Percentiles rank a stretch among this genome's conserved stretches.
Evolutionary conservation across 2,888 invertebrate species (phyloP).

Genomic region (Caenorhabditis parvicauda): DNA sequence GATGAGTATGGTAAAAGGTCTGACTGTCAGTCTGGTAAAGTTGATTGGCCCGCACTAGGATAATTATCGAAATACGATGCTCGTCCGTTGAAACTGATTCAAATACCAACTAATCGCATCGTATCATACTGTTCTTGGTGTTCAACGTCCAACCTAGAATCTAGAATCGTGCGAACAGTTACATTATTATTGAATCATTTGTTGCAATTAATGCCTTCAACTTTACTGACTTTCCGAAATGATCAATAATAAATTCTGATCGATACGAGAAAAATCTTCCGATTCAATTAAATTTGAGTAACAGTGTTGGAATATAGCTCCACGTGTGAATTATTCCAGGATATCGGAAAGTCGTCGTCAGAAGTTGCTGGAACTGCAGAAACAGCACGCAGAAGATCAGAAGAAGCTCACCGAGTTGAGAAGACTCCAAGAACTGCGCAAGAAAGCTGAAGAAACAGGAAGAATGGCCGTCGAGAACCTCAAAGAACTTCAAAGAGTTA

Average conservation of each 20-base stretch:
- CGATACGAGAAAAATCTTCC: not conserved
- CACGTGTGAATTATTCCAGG: slow-evolving; percentile 10
- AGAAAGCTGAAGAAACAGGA: slow-evolving; percentile 15
- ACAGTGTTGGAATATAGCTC: too few species aligned
- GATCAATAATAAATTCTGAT: too few species aligned
- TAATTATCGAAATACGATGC: too few species aligned
- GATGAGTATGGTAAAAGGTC: slow-evolving; percentile 24
- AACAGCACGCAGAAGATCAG: slow-evolving; percentile 24
- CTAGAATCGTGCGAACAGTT: too few species aligned
- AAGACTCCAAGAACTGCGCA: slow-evolving; percentile 22
- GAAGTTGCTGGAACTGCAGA: slow-evolving; percentile 35
- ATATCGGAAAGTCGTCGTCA: slow-evolving; percentile 39
- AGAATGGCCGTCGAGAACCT: slow-evolving; percentile 31
- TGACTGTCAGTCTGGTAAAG: slow-evolving; percentile 5
- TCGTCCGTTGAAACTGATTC: too few species aligned
- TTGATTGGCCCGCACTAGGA: too few species aligned
- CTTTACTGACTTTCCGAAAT: not conserved
- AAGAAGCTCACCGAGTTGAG: slow-evolving; percentile 26
- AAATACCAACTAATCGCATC: too few species aligned
- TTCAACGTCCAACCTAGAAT: too few species aligned
- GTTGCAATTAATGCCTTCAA: too few species aligned
- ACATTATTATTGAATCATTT: too few species aligned
- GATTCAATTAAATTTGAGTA: too few species aligned
- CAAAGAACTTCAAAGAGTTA: slow-evolving; percentile 20
- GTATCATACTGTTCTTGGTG: too few species aligned